Base-by-base conservation (phyloP, 1,140 invertebrate species). In the Sarcophaga peregrina region DNA sequence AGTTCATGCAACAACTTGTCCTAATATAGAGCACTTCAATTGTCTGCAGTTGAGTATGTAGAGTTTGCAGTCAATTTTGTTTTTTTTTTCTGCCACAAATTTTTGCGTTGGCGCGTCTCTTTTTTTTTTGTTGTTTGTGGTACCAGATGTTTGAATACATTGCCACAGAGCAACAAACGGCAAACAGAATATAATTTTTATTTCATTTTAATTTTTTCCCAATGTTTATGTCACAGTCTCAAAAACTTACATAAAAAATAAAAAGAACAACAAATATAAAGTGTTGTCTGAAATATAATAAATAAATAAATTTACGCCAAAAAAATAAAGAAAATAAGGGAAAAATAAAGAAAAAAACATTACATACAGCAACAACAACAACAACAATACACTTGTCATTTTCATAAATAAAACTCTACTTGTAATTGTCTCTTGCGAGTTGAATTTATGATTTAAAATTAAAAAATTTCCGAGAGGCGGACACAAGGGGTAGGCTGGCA, bases 1-100 rank as follows among this genome's bases (percentile, higher is more conserved):
- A 37, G 25, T 37, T 37, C 4, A 37, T 37, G 25, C 25, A 37
- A 37, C 25, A 1, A 37, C 25, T 37, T 13, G n/a, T 58, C n/a
- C 13, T 58, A 58, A 15, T 58, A 7, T 58, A 58, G 54, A n/a
- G 54, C n/a, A 58, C 7, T 20, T 20, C 17, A 17, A 25, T 68
- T 68, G 62, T 68, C 62, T 68, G 17, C 7, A n/a, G 7, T 68
- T 20, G 58, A 68, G 11, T 58, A 1, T 80, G 80, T 73, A 80
- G 72, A 83, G 50, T 84, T 84, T 81, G 17, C 74, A 82, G 81
- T 80, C 80, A 62, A 78, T 78, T 78, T 83, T 76, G 62, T 52
- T 74, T 52, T 74, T 74, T 68, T 20, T 20, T 68, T 62, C 20
- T 68, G 62, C 62, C 62, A 68, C 17, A 68, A 10, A 20, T 68